Percentiles rank a stretch among this genome's conserved stretches.
Conservation (phyloP, 2,113 vertebrate genomes). For the Polypterus senegalus region DNA sequence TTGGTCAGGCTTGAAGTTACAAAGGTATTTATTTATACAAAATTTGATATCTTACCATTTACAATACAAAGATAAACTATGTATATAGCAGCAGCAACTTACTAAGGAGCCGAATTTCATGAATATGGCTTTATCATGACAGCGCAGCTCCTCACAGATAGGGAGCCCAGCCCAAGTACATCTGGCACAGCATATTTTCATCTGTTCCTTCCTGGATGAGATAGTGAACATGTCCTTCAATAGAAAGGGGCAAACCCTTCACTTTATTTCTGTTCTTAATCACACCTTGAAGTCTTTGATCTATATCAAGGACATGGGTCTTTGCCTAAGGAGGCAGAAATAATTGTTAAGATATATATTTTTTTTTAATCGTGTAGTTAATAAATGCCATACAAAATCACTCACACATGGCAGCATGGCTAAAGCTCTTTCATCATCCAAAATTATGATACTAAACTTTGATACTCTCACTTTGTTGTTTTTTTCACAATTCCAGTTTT, state of each 20-base stretch:
- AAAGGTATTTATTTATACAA: too few relatives aligned
- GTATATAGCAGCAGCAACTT: background rate
- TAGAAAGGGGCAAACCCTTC: constrained; percentile 84
- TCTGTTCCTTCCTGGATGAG: constrained; percentile 91
- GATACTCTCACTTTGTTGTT: too few relatives aligned
- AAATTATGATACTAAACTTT: too few relatives aligned
- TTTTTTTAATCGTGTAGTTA: too few relatives aligned
- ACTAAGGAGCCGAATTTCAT: background rate
- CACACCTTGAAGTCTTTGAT: constrained; percentile 86
- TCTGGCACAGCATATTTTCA: constrained; percentile 83
- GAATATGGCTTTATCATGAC: background rate
- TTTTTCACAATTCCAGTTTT: too few relatives aligned
- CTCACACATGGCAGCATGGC: too few relatives aligned
- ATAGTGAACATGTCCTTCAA: constrained; percentile 94
- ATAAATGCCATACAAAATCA: too few relatives aligned
- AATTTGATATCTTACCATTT: too few relatives aligned
- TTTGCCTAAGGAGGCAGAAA: constrained; percentile 64
- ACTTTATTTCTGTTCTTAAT: constrained; percentile 93
- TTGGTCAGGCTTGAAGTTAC: too few relatives aligned
- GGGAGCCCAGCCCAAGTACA: constrained; percentile 96
- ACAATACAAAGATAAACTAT: too few relatives aligned
- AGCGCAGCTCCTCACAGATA: constrained; percentile 57
- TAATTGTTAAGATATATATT: background rate
- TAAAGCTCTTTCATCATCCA: too few relatives aligned
- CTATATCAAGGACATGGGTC: constrained; percentile 90